Percentiles rank a stretch among this genome's conserved stretches.
Conservation (phyloP, 1,140 invertebrate species). For the Drosophila ercepeae region DNA sequence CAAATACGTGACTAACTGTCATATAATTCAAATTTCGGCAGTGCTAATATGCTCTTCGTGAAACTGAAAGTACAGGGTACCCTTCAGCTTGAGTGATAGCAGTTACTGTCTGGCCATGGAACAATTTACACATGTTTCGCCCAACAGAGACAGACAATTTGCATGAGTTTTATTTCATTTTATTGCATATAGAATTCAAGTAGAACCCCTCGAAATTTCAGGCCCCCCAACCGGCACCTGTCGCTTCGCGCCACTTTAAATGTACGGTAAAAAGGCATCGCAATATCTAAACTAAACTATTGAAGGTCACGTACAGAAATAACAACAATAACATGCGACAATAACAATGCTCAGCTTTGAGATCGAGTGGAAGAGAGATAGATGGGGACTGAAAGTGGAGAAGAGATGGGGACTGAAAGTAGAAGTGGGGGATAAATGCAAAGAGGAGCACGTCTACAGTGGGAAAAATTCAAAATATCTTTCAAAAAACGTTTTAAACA, state of each 20-base stretch:
- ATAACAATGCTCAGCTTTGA: constrained; percentile 30
- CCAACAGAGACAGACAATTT: constrained; percentile 43
- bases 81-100: constrained; percentile 2
- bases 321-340: constrained; percentile 55
- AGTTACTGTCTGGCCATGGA: constrained; percentile 47
- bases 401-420: neutral
- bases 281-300: constrained; percentile 65
- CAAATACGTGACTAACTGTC: neutral
- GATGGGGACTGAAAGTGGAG: constrained; percentile 1
- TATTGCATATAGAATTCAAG: constrained; percentile 61
- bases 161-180: constrained; percentile 54
- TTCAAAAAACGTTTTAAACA: too few relatives aligned
- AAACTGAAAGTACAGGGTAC: constrained; percentile 10
- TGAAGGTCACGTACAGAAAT: constrained; percentile 74
- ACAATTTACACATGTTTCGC: constrained; percentile 40
- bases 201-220: constrained; percentile 13
- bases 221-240: neutral
- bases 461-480: constrained; percentile 1
- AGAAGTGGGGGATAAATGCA: neutral
- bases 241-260: constrained; percentile 51
- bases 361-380: constrained; percentile 21
- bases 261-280: constrained; percentile 72
- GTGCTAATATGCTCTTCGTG: too few relatives aligned
- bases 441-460: neutral
- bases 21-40: neutral